A percentile compares a stretch with the other conserved stretches of the same genome.
Evolutionary conservation across 2,113 vertebrate genomes (phyloP).

Genomic region (Bombycilla garrulus): DNA sequence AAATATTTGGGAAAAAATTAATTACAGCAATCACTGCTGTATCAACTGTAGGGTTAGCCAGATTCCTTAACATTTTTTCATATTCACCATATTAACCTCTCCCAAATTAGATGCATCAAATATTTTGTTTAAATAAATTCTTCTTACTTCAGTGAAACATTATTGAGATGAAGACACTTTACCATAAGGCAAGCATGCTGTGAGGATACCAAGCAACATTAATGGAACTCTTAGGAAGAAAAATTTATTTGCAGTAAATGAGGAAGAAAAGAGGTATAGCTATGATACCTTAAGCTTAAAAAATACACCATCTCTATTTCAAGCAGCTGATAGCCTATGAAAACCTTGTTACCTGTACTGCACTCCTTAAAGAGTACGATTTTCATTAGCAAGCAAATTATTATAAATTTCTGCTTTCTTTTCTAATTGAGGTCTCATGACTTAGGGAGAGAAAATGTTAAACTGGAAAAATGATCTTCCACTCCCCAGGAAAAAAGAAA

Average conservation of each 20-base stretch:
- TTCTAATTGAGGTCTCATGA: not conserved
- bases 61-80: not conserved
- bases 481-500: not conserved
- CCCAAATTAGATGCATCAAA: not conserved
- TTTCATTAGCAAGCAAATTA: constrained; percentile 17
- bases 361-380: not conserved
- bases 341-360: constrained; percentile 26
- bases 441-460: not conserved
- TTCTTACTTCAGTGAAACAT: constrained; percentile 12
- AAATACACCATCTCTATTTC: not conserved
- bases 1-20: constrained; percentile 6
- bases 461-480: not conserved
- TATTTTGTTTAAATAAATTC: not conserved
- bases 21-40: not conserved
- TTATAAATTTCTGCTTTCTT: not conserved
- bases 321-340: not conserved
- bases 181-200: not conserved
- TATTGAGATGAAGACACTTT: not conserved
- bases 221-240: constrained; percentile 15
- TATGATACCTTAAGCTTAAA: not conserved
- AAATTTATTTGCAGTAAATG: constrained; percentile 33
- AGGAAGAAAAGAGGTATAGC: constrained; percentile 14
- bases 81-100: not conserved
- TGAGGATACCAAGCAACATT: not conserved
- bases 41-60: not conserved